These are phyloP conservation scores for Phlogophora meticulosa DNA, from an alignment of 2,888 invertebrate genomes.

Conservation along the genomic window DNA sequence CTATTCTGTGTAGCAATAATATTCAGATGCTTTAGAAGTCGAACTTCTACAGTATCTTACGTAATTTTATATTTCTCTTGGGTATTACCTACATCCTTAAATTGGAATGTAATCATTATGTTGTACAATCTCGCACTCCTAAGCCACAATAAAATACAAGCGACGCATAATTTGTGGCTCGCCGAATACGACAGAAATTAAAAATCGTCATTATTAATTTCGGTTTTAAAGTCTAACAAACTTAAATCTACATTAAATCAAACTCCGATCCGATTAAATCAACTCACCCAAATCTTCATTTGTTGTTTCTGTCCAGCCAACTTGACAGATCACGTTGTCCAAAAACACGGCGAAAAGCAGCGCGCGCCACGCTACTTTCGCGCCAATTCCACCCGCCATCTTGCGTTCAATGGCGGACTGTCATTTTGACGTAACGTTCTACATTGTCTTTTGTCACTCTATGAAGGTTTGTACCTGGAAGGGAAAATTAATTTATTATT, in stretches of 20 bases:
- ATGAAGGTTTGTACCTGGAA: conserved; percentile 70
- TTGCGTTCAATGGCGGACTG: conserved; percentile 74
- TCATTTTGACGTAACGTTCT: conserved; percentile 72
- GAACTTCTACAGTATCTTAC: too few species aligned
- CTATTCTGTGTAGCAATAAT: too few species aligned
- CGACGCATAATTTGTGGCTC: too few species aligned
- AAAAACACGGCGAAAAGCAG: conserved; percentile 76
- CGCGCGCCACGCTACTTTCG: conserved; percentile 76
- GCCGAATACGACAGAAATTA: too few species aligned
- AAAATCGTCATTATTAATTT: too few species aligned
- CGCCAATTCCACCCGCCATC: conserved; percentile 81
- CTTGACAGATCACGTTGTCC: conserved; percentile 76
- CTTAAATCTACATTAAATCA: neutral
- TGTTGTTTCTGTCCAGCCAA: conserved; percentile 77
- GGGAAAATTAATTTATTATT: conserved; percentile 26
- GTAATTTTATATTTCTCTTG: too few species aligned
- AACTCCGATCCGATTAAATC: conserved; percentile 5
- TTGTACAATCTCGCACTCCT: too few species aligned
- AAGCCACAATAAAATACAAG: too few species aligned
- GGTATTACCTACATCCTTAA: too few species aligned
- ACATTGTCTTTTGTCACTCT: conserved; percentile 63
- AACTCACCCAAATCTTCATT: conserved; percentile 84
- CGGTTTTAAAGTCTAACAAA: too few species aligned
- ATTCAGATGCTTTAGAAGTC: too few species aligned
- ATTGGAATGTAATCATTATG: too few species aligned